Conservation (phyloP, 1,140 invertebrate species). For the Proales similis region DNA sequence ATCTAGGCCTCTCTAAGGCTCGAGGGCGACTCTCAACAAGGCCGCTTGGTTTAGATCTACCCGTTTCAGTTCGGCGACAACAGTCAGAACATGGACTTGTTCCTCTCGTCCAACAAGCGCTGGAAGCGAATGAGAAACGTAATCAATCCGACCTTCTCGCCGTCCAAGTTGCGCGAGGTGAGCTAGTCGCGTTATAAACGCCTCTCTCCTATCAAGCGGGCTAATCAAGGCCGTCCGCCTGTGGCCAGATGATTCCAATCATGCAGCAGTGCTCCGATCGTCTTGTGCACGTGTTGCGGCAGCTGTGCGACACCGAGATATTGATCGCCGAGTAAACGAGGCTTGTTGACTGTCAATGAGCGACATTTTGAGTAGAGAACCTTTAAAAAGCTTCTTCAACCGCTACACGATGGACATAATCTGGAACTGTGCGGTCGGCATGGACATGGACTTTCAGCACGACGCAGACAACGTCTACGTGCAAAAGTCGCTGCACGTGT, state of each 20-base stretch:
- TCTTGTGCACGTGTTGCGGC: neutral
- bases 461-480: conserved; percentile 46
- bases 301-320: conserved; percentile 21
- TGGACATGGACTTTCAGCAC: conserved; percentile 40
- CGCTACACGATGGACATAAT: conserved; percentile 33
- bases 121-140: conserved; percentile 59
- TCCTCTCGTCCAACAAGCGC: conserved; percentile 45
- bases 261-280: conserved; percentile 26
- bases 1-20: too few relatives aligned
- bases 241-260: conserved; percentile 25
- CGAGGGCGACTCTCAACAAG: too few relatives aligned
- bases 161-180: conserved; percentile 55
- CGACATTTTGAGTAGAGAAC: conserved; percentile 6
- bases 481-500: conserved; percentile 15
- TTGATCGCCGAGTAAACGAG: conserved; percentile 17
- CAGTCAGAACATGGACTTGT: conserved; percentile 41
- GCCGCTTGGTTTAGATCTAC: too few relatives aligned
- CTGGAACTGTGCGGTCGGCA: conserved; percentile 28
- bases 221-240: too few relatives aligned
- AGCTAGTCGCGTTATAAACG: too few relatives aligned
- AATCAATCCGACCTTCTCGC: conserved; percentile 59
- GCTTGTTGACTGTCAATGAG: neutral
- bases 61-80: conserved; percentile 33
- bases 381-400: conserved; percentile 43
- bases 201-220: too few relatives aligned